Base-by-base conservation (phyloP, 2,797 vertebrate species). In the Myotis daubentonii region DNA sequence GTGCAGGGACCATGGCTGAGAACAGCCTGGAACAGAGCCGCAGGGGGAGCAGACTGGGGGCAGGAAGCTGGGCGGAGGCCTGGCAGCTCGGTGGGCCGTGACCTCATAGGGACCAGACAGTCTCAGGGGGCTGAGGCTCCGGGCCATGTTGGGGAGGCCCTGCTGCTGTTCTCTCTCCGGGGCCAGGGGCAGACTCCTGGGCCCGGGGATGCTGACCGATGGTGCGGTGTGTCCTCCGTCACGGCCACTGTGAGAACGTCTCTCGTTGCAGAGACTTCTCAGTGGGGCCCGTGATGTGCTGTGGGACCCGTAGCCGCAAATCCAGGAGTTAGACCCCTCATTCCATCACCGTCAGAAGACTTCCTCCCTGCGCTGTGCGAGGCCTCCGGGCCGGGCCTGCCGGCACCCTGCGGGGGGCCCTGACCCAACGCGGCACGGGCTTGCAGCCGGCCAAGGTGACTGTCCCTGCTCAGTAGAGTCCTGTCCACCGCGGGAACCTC, bases 1-100 rank as follows among this genome's bases (percentile, higher is more conserved):
- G 25, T 2, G 5, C 15, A 3, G 0, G 0, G 1, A 11, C 36
- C 4, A 1, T 0, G 1, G 13, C 0, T 44, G 41, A 10, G 9
- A 3, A 5, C 0, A 19, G 4, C 0, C 0, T 1, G 5, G 49
- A 9, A 7, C 0, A 16, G 41, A 10, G 33, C 3, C 28, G 1
- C 2, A 4, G 17, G 25, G 17, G 53, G 13, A 60, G 0, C 5
- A 6, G 7, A 8, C 6, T 7, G 12, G 16, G 36, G 28, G 55
- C 38, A 5, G 10, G 41, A 49, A 68, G 30, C 22, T 3, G 1
- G 41, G 19, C 3, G 1, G 28, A 0, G 19, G 15, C 0, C 0
- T 2, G 17, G 16, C 30, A 10, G 12, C 13, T 6, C 0, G 36
- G 30, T 0, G 38, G 30, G 49, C 20, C n/a, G 0, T 38, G 22